Conservation (phyloP, 2,113 vertebrate species). For the Hippolais icterina region DNA sequence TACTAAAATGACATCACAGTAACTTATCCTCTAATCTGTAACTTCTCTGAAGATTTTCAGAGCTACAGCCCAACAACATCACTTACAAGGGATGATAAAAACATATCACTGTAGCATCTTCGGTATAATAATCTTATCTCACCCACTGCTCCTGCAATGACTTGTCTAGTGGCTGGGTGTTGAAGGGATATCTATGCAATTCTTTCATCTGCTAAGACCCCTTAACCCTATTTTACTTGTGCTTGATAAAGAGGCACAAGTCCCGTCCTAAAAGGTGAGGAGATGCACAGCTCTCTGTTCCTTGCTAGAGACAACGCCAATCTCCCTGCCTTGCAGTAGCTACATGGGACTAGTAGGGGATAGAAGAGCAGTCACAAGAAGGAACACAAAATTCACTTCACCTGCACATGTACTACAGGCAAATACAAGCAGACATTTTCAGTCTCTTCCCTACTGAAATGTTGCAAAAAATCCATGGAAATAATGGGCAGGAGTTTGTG, state of each 20-base stretch:
- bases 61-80: not conserved
- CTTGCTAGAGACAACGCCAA: rapidly evolving
- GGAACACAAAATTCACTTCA: not conserved
- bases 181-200: not conserved
- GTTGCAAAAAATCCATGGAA: not conserved
- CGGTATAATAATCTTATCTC: not conserved
- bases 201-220: not conserved
- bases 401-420: not conserved
- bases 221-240: not conserved
- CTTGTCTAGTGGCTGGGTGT: not conserved
- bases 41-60: not conserved
- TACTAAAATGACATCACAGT: not conserved
- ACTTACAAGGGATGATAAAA: not conserved
- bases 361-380: not conserved
- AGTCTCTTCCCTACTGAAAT: not conserved
- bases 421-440: not conserved
- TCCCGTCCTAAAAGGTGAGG: not conserved
- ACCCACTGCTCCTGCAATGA: not conserved
- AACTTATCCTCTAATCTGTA: not conserved
- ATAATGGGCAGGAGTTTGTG: not conserved
- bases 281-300: not conserved
- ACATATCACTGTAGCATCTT: not conserved
- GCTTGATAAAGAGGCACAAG: not conserved
- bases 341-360: rapidly evolving
- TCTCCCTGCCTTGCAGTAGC: not conserved